Base-by-base conservation (phyloP, 2,888 invertebrate species). In the Drosophila eohydei region DNA sequence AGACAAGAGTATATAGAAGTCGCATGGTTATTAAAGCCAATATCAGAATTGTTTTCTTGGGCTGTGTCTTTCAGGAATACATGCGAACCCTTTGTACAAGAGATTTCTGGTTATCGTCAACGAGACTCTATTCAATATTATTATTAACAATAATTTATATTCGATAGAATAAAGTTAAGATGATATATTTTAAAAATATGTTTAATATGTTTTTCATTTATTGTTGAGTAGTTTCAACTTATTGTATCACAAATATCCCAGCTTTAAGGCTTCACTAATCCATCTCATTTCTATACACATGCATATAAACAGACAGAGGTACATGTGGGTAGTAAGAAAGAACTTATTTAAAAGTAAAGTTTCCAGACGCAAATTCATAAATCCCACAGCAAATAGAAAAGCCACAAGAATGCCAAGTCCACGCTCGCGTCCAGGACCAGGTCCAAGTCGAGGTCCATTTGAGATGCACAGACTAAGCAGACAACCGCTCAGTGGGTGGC, bases 371-470 rank as follows among this genome's bases (percentile, higher is more conserved):
- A 52, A 51, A 63, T 43, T 26, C 1, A 52, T 50, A 52, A 71
- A 51, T 43, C 26, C 2, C 46, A 54, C 46, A 40, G 52, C 32
- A 36, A 68, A 60, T 74, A 28, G 38, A 12, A 46, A 56, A 57
- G 61, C 74, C 72, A 12, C 70, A 69, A 46, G 40, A 69, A 55
- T 58, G 62, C 71, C 62, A 48, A 43, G 44, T 36, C 40, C 43
- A 41, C 21, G 43, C 54, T 43, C 61, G 14, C 26, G 44, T 21
- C 14, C 30, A 16, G 30, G 36, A 28, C 41, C 44, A 43, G 28
- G 36, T 65, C 76, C 69, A 36, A 43, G 48, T 30, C 48, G 41
- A 51, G 36, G 46, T 67, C 66, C 67, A 38, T 50, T 61, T 26
- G n/a, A 32, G 66, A 44, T 68, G 58, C 69, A 68, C 32, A 44